Evolutionary conservation across 2,797 vertebrate species (phyloP), one percentile per base, ranked within the genome.

Genomic region (Odontamblyopus rebecca): DNA sequence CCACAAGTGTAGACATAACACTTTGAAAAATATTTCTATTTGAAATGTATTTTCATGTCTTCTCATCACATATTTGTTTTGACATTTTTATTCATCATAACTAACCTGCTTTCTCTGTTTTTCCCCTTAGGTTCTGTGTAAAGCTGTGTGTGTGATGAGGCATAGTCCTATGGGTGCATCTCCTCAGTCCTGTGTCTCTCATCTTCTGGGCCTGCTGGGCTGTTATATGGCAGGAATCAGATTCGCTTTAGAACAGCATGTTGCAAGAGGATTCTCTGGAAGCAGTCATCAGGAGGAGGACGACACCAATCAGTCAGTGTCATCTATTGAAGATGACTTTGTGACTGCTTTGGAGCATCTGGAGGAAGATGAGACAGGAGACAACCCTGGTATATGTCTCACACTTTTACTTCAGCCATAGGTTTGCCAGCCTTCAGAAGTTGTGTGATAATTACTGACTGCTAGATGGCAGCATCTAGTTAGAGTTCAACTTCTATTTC

Each of bases 291-390:
- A 93, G 26, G 97, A 98, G 81, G 97, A 98, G 2, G 97, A 99
- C 61, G 96, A 98, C 91, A 99, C 97, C 59, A 99, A 98, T 91
- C 96, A 97, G 79, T 99, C 98, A 0, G 96, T 99, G 67, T 99
- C 97, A 51, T 99, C 98, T 54, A 99, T 99, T 30, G 98, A 99
- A 78, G 98, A 99, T 78, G 98, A 99, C 91, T 99, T 99, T 89
- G 97, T 99, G 80, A 99, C 98, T 32, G 98, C 98, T 48, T 94
- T 98, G 7, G 98, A 99, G 85, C 96, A 99, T 81, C 93, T 99
- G 61, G 98, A 99, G 86, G 97, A 99, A 79, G 97, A 98, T 1
- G 95, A 97, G 30, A 79, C 90, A 35, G 88, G 89, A 89, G 89
- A 90, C 29, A 77, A 72, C 77, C 59, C 73, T 67, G 76, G 90